A percentile compares a stretch with the other conserved stretches of the same genome.
Conservation (phyloP, 2,888 invertebrate genomes). For the Oscheius onirici region DNA sequence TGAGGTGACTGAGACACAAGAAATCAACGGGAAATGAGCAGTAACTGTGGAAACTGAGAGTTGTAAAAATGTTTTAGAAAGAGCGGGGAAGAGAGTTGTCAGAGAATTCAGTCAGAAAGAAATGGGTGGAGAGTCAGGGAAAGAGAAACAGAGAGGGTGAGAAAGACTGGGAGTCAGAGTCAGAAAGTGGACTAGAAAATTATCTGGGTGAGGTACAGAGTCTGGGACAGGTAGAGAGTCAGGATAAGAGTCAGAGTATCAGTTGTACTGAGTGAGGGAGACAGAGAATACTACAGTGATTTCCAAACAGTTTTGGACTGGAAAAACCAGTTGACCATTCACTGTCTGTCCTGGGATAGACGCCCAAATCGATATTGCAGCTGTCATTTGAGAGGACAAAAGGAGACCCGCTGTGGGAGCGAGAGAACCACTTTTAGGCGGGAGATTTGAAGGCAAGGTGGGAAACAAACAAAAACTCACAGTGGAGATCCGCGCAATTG, state of each 20-base stretch:
- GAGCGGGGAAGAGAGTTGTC: too few relatives aligned
- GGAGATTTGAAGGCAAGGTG: background rate
- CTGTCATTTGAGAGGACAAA: too few relatives aligned
- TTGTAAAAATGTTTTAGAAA: too few relatives aligned
- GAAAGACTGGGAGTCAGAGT: too few relatives aligned
- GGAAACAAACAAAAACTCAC: constrained; percentile 4
- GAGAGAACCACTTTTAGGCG: background rate
- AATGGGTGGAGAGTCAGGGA: background rate
- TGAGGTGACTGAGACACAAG: too few relatives aligned
- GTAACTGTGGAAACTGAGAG: too few relatives aligned
- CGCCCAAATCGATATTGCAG: too few relatives aligned
- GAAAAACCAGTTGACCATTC: background rate
- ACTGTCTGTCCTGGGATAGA: too few relatives aligned
- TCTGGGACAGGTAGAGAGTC: too few relatives aligned
- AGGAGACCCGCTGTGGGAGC: background rate
- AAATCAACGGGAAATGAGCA: too few relatives aligned
- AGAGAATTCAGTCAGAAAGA: background rate
- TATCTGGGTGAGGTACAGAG: too few relatives aligned
- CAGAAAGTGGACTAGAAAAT: too few relatives aligned
- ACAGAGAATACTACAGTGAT: background rate
- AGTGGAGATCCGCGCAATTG: background rate
- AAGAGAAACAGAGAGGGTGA: background rate
- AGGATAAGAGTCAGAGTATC: background rate
- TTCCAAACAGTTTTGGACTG: background rate
- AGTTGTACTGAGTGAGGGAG: background rate